Conservation (phyloP, 2,797 vertebrate species). For the Amblyopsis hoosieri region DNA sequence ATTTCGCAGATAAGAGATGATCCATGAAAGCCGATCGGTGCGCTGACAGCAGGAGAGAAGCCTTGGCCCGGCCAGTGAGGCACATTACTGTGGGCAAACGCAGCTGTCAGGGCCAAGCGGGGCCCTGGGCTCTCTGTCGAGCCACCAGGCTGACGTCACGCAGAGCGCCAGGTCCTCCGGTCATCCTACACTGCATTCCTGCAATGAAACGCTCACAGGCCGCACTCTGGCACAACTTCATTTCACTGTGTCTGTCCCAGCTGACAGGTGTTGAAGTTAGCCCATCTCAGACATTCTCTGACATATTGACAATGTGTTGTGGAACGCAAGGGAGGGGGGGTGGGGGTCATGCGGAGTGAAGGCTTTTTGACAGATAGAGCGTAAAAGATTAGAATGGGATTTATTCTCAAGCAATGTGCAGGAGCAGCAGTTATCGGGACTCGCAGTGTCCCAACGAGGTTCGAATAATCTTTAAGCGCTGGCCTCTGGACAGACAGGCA, state of each 20-base stretch:
- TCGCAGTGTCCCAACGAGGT: conserved; percentile 69
- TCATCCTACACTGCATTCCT: conserved; percentile 72
- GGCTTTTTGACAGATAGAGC: conserved; percentile 70
- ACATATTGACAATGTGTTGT: conserved; percentile 69
- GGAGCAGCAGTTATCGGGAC: conserved; percentile 66
- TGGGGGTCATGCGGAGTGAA: conserved; percentile 45
- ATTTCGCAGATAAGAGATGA: conserved; percentile 77
- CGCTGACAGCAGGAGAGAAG: conserved; percentile 75
- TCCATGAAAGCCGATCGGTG: conserved; percentile 77
- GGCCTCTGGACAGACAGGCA: conserved; percentile 45
- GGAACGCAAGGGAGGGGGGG: conserved; percentile 40
- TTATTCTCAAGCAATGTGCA: conserved; percentile 64
- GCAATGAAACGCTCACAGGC: conserved; percentile 65
- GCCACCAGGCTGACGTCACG: conserved; percentile 70
- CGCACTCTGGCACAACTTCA: conserved; percentile 65
- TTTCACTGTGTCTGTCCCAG: conserved; percentile 53
- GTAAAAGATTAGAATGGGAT: conserved; percentile 74
- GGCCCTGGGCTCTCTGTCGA: conserved; percentile 69
- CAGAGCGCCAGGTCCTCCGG: conserved; percentile 55
- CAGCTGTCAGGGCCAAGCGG: conserved; percentile 75
- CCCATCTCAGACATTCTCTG: conserved; percentile 67
- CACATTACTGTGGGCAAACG: conserved; percentile 70
- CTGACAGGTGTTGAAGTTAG: conserved; percentile 74
- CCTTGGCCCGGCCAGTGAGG: conserved; percentile 68
- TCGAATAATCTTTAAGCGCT: conserved; percentile 71